These are phyloP conservation scores for Wiebesia pumilae DNA, from an alignment of 1,140 invertebrate species.

Conservation along the genomic window DNA sequence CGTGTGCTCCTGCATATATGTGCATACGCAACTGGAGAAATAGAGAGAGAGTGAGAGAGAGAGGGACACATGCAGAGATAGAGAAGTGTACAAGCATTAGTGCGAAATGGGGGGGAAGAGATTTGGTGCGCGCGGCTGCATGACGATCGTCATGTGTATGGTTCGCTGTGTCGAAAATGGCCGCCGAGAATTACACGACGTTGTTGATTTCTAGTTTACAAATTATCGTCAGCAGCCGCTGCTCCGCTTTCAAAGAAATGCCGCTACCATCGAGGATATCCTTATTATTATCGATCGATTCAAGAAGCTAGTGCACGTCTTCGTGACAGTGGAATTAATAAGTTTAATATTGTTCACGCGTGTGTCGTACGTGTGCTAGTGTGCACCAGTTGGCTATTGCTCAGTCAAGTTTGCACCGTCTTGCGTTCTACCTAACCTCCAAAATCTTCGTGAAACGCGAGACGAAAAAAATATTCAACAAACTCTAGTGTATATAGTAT, in stretches of 20 bases:
- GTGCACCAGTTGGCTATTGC: neutral
- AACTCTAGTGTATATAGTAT: neutral
- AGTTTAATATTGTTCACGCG: neutral
- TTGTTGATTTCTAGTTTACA: constrained; percentile 47
- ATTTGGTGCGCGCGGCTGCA: constrained; percentile 51
- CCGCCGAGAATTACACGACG: constrained; percentile 60
- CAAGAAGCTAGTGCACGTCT: neutral
- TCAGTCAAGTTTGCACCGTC: neutral
- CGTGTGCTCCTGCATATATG: no score
- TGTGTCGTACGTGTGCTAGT: neutral
- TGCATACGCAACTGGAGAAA: neutral
- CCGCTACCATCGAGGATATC: neutral
- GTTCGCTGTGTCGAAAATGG: constrained; percentile 68
- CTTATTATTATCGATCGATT: no score
- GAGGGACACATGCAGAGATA: neutral
- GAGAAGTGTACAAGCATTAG: no score
- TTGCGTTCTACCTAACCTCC: constrained; percentile 28
- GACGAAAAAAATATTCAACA: no score
- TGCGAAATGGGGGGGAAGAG: neutral
- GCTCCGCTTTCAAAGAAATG: neutral
- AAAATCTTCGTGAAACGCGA: neutral
- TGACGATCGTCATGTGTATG: neutral
- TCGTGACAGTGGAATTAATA: neutral
- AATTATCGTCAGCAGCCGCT: neutral
- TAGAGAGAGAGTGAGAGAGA: constrained; percentile 13